phyloP scores from a whole-genome alignment of 1,140 invertebrate species.

The Rhizoglyphus robini region DNA sequence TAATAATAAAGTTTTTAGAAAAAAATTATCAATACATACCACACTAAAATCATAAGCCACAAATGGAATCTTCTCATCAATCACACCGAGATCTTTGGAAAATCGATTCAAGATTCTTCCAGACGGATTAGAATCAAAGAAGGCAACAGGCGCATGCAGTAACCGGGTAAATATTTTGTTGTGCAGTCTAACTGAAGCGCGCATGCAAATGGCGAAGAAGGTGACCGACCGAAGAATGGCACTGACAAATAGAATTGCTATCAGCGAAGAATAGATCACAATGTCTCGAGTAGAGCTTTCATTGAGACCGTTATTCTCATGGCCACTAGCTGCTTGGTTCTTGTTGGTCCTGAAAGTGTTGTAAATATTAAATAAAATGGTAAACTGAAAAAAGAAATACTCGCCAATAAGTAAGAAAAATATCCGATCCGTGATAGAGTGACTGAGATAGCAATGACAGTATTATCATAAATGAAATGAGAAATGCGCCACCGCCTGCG shows the following conservation, averaged over 20 bases:
- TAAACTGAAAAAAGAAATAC: no score
- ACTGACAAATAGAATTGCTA: slow-evolving; percentile 32
- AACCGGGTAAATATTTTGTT: slow-evolving; percentile 68
- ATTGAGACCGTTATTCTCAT: no score
- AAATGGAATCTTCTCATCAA: slow-evolving; percentile 46
- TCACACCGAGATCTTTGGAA: slow-evolving; percentile 25
- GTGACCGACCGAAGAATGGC: slow-evolving; percentile 44
- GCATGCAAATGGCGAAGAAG: slow-evolving; percentile 63
- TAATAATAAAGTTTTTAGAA: slow-evolving; percentile 37
- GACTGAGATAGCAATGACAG: slow-evolving; percentile 12
- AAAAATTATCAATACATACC: slow-evolving; percentile 28
- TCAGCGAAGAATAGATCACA: slow-evolving; percentile 32
- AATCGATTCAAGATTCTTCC: slow-evolving; percentile 29
- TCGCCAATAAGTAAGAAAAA: slow-evolving; percentile 14
- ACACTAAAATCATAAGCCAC: slow-evolving; percentile 52
- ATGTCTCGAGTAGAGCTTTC: slow-evolving; percentile 5
- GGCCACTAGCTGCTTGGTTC: slow-evolving; percentile 8
- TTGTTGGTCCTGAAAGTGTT: no score
- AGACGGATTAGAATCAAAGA: slow-evolving; percentile 72
- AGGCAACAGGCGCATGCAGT: slow-evolving; percentile 61
- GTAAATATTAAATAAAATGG: no score
- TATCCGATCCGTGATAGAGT: slow-evolving; percentile 17
- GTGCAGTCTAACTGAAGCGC: slow-evolving; percentile 60
- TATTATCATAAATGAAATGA: not conserved
- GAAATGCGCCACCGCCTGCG: not conserved